phyloP scores from a whole-genome alignment of 1,140 invertebrate genomes.

The Zaprionus gabonicus region DNA sequence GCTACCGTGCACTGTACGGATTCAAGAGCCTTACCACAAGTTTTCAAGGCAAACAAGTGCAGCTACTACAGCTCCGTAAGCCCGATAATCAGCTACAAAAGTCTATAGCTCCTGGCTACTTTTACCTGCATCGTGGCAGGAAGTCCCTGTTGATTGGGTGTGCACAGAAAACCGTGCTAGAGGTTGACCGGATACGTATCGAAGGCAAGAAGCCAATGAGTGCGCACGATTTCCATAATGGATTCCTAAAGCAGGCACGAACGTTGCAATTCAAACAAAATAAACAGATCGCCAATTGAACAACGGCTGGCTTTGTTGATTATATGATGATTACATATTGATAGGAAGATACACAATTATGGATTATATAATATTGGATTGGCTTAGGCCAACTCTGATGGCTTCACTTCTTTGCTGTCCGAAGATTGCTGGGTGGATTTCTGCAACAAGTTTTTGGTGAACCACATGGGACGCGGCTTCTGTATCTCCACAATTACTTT shows the following conservation, averaged over 20 bases:
- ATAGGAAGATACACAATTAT: slow-evolving; percentile 1
- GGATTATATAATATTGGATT: not conserved
- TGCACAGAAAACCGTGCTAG: slow-evolving; percentile 86
- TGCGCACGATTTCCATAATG: slow-evolving; percentile 89
- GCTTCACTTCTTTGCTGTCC: slow-evolving; percentile 89
- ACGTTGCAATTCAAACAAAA: slow-evolving; percentile 46
- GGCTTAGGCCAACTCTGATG: slow-evolving; percentile 88
- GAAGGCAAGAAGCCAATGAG: slow-evolving; percentile 87
- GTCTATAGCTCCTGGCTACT: slow-evolving; percentile 40
- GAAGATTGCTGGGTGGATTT: slow-evolving; percentile 89
- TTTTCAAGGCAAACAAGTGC: slow-evolving; percentile 86
- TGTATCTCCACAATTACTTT: slow-evolving; percentile 91
- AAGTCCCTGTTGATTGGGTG: slow-evolving; percentile 86
- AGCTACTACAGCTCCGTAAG: slow-evolving; percentile 86
- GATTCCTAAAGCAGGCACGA: slow-evolving; percentile 86
- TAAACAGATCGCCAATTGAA: slow-evolving; percentile 58
- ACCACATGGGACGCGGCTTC: slow-evolving; percentile 91
- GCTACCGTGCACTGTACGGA: slow-evolving; percentile 88
- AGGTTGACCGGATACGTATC: slow-evolving; percentile 86
- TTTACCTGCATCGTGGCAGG: slow-evolving; percentile 52
- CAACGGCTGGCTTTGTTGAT: slow-evolving; percentile 39
- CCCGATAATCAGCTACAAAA: slow-evolving; percentile 16
- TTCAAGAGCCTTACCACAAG: slow-evolving; percentile 87
- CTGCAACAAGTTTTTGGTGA: slow-evolving; percentile 92
- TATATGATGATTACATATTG: slow-evolving; percentile 24